Conservation (phyloP, 1,140 invertebrate genomes). For the Bombus difficillimus region DNA sequence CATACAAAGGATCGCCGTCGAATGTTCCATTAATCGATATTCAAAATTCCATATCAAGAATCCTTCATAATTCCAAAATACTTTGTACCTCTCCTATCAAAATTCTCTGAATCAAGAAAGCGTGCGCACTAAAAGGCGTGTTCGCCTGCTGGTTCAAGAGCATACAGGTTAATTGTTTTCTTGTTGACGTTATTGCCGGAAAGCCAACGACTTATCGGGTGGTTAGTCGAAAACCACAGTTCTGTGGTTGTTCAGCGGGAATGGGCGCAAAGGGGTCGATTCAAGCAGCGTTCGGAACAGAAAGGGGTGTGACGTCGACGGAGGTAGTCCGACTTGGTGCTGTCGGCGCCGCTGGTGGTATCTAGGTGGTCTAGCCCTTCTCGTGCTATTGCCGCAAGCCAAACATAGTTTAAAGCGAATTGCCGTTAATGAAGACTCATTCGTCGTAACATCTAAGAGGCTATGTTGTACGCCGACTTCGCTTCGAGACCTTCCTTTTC, state of each 20-base stretch:
- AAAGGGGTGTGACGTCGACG: conserved; percentile 14
- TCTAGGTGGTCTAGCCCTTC: conserved; percentile 29
- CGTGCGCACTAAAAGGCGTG: neutral
- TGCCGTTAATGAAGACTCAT: conserved; percentile 67
- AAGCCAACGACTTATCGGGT: conserved; percentile 61
- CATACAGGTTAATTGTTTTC: conserved; percentile 58
- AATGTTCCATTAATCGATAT: neutral
- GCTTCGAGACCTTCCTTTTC: neutral
- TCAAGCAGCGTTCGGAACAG: neutral
- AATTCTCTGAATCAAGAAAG: neutral
- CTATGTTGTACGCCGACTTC: neutral
- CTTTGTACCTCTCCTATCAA: neutral
- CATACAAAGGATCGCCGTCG: no score
- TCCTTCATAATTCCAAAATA: neutral
- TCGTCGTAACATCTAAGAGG: conserved; percentile 43
- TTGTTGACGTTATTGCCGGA: conserved; percentile 17
- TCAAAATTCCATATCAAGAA: neutral
- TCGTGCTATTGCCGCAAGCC: conserved; percentile 56
- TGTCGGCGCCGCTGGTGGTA: neutral
- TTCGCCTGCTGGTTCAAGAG: neutral
- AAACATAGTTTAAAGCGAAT: conserved; percentile 72
- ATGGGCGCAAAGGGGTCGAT: conserved; percentile 31
- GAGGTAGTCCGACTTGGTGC: neutral
- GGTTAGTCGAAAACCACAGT: conserved; percentile 67
- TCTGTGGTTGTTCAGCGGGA: conserved; percentile 61